Conservation (phyloP, 2,888 invertebrate species). For the Scrobipalpa atriplicella region DNA sequence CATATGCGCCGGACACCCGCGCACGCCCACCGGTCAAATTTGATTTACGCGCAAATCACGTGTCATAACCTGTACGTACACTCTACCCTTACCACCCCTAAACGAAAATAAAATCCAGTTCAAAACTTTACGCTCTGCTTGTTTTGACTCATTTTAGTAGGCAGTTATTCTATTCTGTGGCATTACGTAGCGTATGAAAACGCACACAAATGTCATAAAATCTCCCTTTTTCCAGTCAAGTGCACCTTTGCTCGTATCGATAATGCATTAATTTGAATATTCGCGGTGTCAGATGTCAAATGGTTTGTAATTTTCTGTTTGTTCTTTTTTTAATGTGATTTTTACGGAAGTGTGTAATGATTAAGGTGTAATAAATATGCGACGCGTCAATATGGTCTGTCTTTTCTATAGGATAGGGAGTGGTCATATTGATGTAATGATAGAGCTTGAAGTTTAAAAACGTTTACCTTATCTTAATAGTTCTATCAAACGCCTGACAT, state of each 20-base stretch:
- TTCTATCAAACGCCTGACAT: not conserved
- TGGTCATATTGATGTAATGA: conserved; percentile 17
- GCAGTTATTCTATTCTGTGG: not conserved
- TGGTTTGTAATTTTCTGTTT: conserved; percentile 79
- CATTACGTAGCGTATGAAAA: not conserved
- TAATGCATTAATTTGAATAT: conserved; percentile 83
- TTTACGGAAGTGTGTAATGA: conserved; percentile 58
- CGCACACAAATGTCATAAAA: conserved; percentile 58
- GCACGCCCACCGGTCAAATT: conserved; percentile 80
- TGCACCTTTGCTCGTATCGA: conserved; percentile 75
- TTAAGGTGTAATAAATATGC: conserved; percentile 29
- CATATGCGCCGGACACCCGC: conserved; percentile 77
- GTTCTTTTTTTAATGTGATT: conserved; percentile 65
- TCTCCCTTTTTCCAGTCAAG: conserved; percentile 68
- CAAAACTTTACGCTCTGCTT: not conserved
- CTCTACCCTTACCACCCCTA: conserved; percentile 46
- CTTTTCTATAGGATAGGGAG: conserved; percentile 26
- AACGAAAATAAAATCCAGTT: not conserved
- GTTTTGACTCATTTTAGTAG: not conserved
- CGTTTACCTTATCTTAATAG: not conserved
- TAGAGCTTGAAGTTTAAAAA: not conserved
- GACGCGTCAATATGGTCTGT: conserved; percentile 36
- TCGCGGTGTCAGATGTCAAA: conserved; percentile 83
- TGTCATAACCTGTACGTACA: conserved; percentile 73
- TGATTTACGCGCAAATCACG: conserved; percentile 82